These are phyloP conservation scores for Crenuchus spilurus DNA, from an alignment of 2,797 vertebrate species.

Conservation along the genomic window DNA sequence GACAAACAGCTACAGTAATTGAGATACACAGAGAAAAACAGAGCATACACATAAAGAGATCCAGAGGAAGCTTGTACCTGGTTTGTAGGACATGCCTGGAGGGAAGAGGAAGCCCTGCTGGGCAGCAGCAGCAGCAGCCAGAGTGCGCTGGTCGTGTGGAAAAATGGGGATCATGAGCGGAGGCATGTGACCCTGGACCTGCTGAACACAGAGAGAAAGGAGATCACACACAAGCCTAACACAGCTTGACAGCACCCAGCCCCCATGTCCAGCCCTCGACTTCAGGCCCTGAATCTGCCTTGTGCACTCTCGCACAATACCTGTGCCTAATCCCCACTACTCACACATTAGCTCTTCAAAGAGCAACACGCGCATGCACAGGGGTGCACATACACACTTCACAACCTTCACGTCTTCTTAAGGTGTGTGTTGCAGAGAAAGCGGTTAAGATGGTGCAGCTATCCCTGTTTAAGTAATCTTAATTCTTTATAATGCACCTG, in stretches of 20 bases:
- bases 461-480: background rate
- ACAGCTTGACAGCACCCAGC: conserved; percentile 77
- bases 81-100: conserved; percentile 98
- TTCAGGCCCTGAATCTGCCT: conserved; percentile 67
- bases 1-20: conserved; percentile 19
- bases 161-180: conserved; percentile 99
- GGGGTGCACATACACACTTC: conserved; percentile 32
- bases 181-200: conserved; percentile 99
- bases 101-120: conserved; percentile 99
- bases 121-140: conserved; percentile 96
- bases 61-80: conserved; percentile 81
- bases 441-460: background rate
- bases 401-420: background rate
- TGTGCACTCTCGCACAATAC: conserved; percentile 76
- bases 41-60: background rate
- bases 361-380: conserved; percentile 41
- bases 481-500: too few species aligned
- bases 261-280: conserved; percentile 65
- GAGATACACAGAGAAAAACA: conserved; percentile 40
- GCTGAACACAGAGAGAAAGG: conserved; percentile 94
- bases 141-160: conserved; percentile 99
- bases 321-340: conserved; percentile 75
- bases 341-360: conserved; percentile 83
- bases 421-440: background rate
- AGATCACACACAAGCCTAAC: conserved; percentile 93